A percentile compares a stretch with the other conserved stretches of the same genome.
Evolutionary conservation across 2,113 vertebrate genomes (phyloP).

Genomic region (Desmodus rotundus): DNA sequence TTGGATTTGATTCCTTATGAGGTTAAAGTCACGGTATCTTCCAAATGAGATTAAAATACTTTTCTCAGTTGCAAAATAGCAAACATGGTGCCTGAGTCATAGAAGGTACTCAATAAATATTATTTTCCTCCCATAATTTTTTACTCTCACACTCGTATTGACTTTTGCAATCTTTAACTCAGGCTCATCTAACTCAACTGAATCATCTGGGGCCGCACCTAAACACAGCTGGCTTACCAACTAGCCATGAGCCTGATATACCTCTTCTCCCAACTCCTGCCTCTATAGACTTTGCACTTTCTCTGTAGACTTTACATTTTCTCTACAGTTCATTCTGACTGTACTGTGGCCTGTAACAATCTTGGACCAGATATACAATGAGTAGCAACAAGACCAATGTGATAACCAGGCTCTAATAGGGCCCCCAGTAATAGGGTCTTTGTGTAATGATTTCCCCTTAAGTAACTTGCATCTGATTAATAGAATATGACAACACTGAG

Average conservation of each 20-base stretch:
- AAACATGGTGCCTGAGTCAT: neutral
- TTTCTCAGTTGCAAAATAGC: neutral
- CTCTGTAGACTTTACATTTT: neutral
- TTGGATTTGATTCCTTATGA: neutral
- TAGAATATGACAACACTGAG: neutral
- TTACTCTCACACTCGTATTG: neutral
- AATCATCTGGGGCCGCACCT: neutral
- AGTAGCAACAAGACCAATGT: neutral
- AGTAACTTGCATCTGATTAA: neutral
- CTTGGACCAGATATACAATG: neutral
- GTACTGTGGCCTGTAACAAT: neutral
- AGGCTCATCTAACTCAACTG: neutral
- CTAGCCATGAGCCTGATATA: neutral
- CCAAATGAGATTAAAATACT: neutral
- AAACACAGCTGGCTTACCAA: neutral
- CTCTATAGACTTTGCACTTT: neutral
- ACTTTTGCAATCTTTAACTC: neutral
- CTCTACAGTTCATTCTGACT: neutral
- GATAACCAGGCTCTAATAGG: neutral
- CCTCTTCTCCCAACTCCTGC: rapidly evolving
- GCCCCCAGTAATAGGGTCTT: neutral
- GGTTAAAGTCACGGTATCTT: neutral
- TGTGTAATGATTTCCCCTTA: neutral
- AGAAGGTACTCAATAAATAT: neutral
- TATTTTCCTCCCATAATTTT: neutral